These are phyloP conservation scores for Cherax destructor DNA, from an alignment of 1,140 invertebrate genomes.

Conservation along the genomic window DNA sequence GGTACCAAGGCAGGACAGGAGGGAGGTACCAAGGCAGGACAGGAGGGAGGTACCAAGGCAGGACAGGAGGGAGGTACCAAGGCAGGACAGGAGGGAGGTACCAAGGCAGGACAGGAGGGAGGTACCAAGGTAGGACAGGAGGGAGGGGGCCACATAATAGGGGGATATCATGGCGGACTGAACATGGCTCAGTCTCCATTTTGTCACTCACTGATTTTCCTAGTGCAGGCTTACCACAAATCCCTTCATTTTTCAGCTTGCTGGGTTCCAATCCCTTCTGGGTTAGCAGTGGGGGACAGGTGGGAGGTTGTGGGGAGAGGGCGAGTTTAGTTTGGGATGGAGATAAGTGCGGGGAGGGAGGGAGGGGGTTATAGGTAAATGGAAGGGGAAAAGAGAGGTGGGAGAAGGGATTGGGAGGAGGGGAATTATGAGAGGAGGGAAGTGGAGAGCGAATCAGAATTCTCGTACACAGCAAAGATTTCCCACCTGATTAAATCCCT, in stretches of 20 bases:
- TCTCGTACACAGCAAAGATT: neutral
- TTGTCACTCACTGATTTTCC: constrained; percentile 55
- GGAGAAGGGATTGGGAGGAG: neutral
- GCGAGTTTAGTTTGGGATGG: neutral
- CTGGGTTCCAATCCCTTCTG: constrained; percentile 1
- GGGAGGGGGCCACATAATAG: constrained; percentile 16
- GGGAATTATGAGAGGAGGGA: neutral
- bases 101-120: neutral
- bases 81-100: neutral
- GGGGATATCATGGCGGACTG: constrained; percentile 44
- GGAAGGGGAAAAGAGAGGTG: neutral
- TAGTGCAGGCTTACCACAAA: constrained; percentile 28
- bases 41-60: neutral
- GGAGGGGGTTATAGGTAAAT: neutral
- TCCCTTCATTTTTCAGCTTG: constrained; percentile 33
- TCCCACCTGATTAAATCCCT: neutral
- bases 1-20: neutral
- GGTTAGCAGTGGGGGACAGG: neutral
- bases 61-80: neutral
- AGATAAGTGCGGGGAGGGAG: neutral
- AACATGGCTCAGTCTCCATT: constrained; percentile 17
- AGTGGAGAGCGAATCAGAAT: neutral
- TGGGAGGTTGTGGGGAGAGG: neutral
- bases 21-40: no score
- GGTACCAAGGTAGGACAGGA: neutral